Evolutionary conservation across 2,797 vertebrate species (phyloP), one percentile per base, ranked within the genome.

Genomic region (Falco columbarius): DNA sequence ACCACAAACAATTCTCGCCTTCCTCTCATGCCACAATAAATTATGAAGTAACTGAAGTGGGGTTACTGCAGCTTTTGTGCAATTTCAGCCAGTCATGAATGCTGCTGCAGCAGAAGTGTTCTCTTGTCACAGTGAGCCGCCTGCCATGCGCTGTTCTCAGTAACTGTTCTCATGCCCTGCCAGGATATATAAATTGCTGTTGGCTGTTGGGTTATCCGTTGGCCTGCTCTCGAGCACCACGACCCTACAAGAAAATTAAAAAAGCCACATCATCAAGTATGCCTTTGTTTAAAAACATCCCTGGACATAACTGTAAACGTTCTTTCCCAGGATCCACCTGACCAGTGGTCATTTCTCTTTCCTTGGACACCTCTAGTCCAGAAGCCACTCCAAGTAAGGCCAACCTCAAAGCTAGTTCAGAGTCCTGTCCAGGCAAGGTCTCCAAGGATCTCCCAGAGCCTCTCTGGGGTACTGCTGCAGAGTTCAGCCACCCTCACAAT

Each of bases 101-200:
- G 97, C 96, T 95, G 96, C 97, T 96, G 96, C 97, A 98, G 98
- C 86, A 66, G 98, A 94, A 98, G 96, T 93, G 97, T 94, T 93
- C 62, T 82, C 93, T 83, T 44, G 65, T 52, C 79, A 24, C 3
- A 42, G 94, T 61, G 75, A 93, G 91, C 59, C 84, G 89, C 85
- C 90, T 52, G 74, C 83, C 91, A 77, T 10, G 54, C 56, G 55
- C 75, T 73, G 46, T 51, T 86, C 87, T 99, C 99, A 99, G 99
- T 99, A 99, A 98, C 99, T 99, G 99, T 99, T 99, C 97, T 99
- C 99, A 6, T 99, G 99, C 92, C 99, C 99, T 44, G 99, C 99
- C 94, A 99, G 98, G 98, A 99, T 99, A 96, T 99, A 99, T 73
- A 99, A 98, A 97, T 99, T 99, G 98, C 99, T 99, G 98, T 99